Evolutionary conservation across 2,888 invertebrate genomes (phyloP).

Genomic region (Nomada fabriciana): DNA sequence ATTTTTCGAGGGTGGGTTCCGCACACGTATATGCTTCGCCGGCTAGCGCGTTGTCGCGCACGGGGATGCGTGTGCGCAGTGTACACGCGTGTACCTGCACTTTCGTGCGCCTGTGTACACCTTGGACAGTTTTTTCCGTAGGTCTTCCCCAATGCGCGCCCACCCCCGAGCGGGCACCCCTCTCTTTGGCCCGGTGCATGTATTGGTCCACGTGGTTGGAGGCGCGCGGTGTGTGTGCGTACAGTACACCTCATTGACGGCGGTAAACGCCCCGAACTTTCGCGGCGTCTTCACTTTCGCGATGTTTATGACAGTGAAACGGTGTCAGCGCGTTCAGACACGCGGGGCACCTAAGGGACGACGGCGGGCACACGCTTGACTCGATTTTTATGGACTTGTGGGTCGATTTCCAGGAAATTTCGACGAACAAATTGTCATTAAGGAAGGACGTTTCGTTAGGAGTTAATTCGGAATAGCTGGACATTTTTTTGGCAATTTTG

Average conservation of each 20-base stretch:
- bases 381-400: conserved; percentile 11
- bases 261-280: conserved; percentile 70
- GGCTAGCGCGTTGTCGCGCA: conserved; percentile 31
- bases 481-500: too few species aligned
- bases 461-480: too few species aligned
- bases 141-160: conserved; percentile 14
- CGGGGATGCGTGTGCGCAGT: conserved; percentile 18
- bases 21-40: background rate
- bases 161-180: background rate
- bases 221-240: conserved; percentile 34
- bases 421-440: too few species aligned
- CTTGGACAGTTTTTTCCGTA: conserved; percentile 70
- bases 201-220: conserved; percentile 63
- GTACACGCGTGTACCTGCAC: conserved; percentile 25
- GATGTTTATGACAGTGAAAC: conserved; percentile 62
- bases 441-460: too few species aligned
- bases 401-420: conserved; percentile 15
- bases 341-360: conserved; percentile 15
- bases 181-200: conserved; percentile 13
- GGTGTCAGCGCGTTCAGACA: conserved; percentile 49
- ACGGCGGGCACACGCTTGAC: background rate
- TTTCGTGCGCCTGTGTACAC: conserved; percentile 43
- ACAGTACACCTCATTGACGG: conserved; percentile 70
- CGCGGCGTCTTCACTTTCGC: conserved; percentile 63
- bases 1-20: conserved; percentile 71